Base-by-base conservation (phyloP, 2,113 vertebrate genomes). In the Leptosomus discolor region DNA sequence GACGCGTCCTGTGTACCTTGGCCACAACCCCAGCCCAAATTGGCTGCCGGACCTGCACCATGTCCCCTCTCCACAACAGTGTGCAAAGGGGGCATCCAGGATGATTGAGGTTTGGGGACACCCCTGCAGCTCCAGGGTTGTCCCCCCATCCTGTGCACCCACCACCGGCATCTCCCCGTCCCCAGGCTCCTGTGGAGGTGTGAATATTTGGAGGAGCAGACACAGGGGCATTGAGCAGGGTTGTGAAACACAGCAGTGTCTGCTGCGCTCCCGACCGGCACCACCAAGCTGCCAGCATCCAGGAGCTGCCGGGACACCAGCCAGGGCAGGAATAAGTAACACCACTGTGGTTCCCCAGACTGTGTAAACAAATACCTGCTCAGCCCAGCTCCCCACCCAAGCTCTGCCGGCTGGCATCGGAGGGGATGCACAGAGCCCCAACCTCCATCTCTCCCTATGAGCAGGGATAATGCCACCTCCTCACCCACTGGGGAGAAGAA, bases 301-400 rank as follows among this genome's bases (percentile, higher is more conserved):
- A 48, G 95, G 85, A 95, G 91, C 91, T 88, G 57, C 77, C 51
- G 95, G 96, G 96, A 85, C 82, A 94, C 30, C 63, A 6, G 96
- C 96, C 96, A 97, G 96, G 54, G 27, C 10, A 17, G 93, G 89
- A 96, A 97, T 94, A 96, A 97, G 94, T n/a, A 94, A n/a, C 91
- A 43, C 6, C 93, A 94, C 88, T 97, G 95, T 96, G 89, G 84
- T 86, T 86, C 92, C 90, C 80, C 91, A 89, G 93, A 51, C 83
- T 51, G 18, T 51, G 88, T 92, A 96, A 97, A 97, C 89, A 96
- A 63, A 64, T 39, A 76, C 92, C 92, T 64, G 94, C 92, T 63
- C 70, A 37, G 11, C 80, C n/a, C 79, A 22, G 61, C 85, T 76
- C 67, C 73, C 43, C 5, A 9, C 18, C 53, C 4, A 0, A 48